A percentile compares a stretch with the other conserved stretches of the same genome.
Evolutionary conservation across 2,888 invertebrate genomes (phyloP).

Genomic region (Tipula unca): DNA sequence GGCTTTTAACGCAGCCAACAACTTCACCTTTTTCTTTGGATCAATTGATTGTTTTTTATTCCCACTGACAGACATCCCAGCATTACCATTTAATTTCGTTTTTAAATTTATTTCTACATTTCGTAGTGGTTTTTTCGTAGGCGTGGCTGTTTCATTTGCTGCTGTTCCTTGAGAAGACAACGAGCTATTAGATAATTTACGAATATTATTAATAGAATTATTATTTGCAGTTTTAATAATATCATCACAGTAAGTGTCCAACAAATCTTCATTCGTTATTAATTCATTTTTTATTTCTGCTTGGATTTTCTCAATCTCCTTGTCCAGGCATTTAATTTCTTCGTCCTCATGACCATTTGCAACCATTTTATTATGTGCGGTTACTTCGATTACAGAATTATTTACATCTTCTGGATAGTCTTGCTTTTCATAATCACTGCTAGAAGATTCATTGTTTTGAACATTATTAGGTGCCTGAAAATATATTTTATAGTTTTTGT

Average conservation of each 20-base stretch:
- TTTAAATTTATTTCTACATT: slow-evolving; percentile 16
- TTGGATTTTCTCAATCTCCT: neutral
- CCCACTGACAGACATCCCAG: too few relatives aligned
- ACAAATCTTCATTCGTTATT: neutral
- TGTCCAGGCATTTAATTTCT: neutral
- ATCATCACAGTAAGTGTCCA: neutral
- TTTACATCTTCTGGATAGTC: neutral
- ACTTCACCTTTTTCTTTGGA: slow-evolving; percentile 46
- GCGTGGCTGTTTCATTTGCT: neutral
- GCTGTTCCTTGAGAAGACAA: neutral
- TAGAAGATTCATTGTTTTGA: neutral
- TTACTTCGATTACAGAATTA: neutral
- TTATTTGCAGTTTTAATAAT: neutral
- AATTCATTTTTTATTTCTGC: slow-evolving; percentile 1
- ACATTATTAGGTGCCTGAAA: neutral
- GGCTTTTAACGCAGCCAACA: slow-evolving; percentile 53
- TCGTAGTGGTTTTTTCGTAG: neutral
- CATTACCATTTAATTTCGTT: neutral
- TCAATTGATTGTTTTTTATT: slow-evolving; percentile 27
- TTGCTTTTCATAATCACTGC: neutral
- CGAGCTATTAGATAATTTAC: neutral
- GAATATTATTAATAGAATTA: neutral
- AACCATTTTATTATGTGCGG: neutral
- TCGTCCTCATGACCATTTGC: neutral
- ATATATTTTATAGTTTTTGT: neutral